Evolutionary conservation across 2,113 vertebrate genomes (phyloP).

Genomic region (Lanius ludovicianus): DNA sequence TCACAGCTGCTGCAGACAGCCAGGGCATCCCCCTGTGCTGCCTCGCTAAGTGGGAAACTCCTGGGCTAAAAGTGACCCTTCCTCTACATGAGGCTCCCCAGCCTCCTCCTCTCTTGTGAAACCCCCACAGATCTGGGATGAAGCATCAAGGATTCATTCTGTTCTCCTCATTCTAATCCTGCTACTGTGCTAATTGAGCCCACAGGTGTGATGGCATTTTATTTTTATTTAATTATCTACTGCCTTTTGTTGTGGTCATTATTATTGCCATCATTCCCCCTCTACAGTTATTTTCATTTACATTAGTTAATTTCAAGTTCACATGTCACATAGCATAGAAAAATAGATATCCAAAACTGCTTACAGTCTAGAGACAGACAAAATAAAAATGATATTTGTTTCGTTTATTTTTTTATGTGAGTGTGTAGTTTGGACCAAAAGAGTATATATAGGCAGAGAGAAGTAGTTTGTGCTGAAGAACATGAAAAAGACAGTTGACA

Average conservation of each 20-base stretch:
- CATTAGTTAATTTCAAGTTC: not conserved
- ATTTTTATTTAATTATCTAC: not conserved
- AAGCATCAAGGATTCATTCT: not conserved
- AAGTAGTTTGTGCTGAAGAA: not conserved
- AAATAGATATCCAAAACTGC: not conserved
- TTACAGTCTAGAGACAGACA: not conserved
- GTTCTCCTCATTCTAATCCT: not conserved
- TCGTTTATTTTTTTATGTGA: not conserved
- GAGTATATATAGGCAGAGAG: not conserved
- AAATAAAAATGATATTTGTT: not conserved
- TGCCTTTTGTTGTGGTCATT: not conserved
- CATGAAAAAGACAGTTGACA: not conserved
- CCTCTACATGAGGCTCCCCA: not conserved
- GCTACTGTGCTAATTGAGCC: not conserved
- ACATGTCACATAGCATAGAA: not conserved
- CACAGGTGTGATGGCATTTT: not conserved
- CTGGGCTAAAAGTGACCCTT: not conserved
- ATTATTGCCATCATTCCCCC: not conserved
- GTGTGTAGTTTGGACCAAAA: not conserved
- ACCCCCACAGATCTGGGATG: not conserved
- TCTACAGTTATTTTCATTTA: not conserved
- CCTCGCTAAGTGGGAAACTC: rapidly evolving
- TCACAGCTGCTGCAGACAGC: not conserved
- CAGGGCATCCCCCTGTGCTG: rapidly evolving
- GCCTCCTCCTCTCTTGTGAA: not conserved